Evolutionary conservation across 2,113 vertebrate species (phyloP).

Genomic region (Mesoclemmys tuberculata): DNA sequence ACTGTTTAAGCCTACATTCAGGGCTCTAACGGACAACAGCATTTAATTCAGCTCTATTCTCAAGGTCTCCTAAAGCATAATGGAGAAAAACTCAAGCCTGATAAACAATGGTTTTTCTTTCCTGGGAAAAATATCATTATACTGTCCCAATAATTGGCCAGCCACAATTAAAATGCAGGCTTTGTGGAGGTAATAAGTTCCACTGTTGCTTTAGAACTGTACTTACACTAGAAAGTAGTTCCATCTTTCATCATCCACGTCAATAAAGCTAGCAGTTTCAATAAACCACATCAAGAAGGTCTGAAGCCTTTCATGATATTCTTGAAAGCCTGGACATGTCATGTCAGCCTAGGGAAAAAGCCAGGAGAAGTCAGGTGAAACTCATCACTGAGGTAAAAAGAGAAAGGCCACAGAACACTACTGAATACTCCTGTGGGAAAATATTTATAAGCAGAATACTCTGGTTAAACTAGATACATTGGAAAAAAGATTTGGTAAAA

Average conservation of each 20-base stretch:
- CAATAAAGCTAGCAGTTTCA: slow-evolving; percentile 99
- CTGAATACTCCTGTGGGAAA: slow-evolving; percentile 60
- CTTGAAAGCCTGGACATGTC: slow-evolving; percentile 93
- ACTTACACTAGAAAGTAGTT: slow-evolving; percentile 99
- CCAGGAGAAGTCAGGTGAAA: slow-evolving; percentile 84
- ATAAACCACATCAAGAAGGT: slow-evolving; percentile 99
- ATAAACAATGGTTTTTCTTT: slow-evolving; percentile 96
- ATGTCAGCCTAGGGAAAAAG: slow-evolving; percentile 92
- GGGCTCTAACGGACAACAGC: slow-evolving; percentile 97
- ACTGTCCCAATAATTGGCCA: slow-evolving; percentile 94
- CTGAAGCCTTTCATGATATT: slow-evolving; percentile 98
- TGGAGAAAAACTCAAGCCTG: slow-evolving; percentile 95
- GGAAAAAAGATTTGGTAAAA: slow-evolving; percentile 21
- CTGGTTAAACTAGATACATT: slow-evolving; percentile 43
- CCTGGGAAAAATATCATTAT: slow-evolving; percentile 98
- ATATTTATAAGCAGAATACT: slow-evolving; percentile 42
- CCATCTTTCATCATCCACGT: slow-evolving; percentile 98
- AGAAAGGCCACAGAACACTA: slow-evolving; percentile 56
- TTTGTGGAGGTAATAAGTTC: slow-evolving; percentile 85
- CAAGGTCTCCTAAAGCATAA: slow-evolving; percentile 88
- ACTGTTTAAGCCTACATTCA: slow-evolving; percentile 99
- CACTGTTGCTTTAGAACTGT: slow-evolving; percentile 90
- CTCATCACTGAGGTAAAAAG: slow-evolving; percentile 71
- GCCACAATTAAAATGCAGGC: slow-evolving; percentile 91
- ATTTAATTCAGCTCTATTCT: slow-evolving; percentile 99